Conservation (phyloP, 2,888 invertebrate genomes). For the Epirrhoe tristata region DNA sequence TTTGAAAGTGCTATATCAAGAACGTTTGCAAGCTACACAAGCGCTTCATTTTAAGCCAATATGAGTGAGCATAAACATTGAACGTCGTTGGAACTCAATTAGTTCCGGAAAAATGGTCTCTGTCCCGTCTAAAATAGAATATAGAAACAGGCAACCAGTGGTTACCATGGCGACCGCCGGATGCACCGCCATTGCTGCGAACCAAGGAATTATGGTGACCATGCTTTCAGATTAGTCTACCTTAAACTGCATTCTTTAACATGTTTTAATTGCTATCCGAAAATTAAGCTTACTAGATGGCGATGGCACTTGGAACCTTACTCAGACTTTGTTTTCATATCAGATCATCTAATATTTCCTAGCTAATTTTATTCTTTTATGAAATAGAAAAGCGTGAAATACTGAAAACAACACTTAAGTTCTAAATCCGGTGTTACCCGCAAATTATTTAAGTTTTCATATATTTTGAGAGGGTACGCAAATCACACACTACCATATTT, state of each 20-base stretch:
- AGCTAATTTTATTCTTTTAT: no score
- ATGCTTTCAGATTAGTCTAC: conserved; percentile 21
- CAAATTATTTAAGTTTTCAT: neutral
- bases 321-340: no score
- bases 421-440: neutral
- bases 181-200: conserved; percentile 67
- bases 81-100: conserved; percentile 7
- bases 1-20: no score
- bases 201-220: conserved; percentile 65
- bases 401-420: no score
- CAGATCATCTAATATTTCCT: no score
- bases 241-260: no score
- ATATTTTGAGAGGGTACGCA: conserved; percentile 1
- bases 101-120: neutral
- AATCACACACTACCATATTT: neutral
- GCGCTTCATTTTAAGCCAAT: no score
- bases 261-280: no score
- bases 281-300: no score
- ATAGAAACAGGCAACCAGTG: conserved; percentile 36
- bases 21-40: no score
- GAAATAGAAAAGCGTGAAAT: no score
- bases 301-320: no score
- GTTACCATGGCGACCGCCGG: conserved; percentile 77
- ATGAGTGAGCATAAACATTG: neutral
- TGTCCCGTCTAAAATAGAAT: conserved; percentile 8